These are phyloP conservation scores for Nyctereutes procyonoides DNA, from an alignment of 2,113 vertebrate species.

Conservation along the genomic window DNA sequence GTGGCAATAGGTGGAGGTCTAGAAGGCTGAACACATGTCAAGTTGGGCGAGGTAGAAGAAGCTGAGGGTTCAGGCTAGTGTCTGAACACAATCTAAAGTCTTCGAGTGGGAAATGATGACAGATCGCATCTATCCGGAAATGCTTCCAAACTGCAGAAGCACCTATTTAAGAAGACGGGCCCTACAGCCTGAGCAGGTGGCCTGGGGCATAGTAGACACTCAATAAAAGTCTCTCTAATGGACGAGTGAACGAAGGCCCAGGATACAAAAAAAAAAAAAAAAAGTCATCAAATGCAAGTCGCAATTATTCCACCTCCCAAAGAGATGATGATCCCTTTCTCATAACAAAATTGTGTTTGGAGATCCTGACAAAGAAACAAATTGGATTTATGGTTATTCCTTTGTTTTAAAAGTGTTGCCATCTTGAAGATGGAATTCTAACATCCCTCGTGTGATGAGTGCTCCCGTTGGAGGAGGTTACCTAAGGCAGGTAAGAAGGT, in stretches of 20 bases:
- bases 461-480: neutral
- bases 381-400: neutral
- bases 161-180: neutral
- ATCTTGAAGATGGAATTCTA: slow-evolving; percentile 20
- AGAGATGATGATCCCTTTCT: neutral
- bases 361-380: neutral
- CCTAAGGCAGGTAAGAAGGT: neutral
- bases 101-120: neutral
- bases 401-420: slow-evolving; percentile 48
- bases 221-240: neutral
- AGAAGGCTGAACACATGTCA: neutral
- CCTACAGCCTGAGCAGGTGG: no score
- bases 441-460: neutral
- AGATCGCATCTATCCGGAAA: neutral
- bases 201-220: neutral
- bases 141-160: neutral
- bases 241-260: accelerated
- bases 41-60: neutral
- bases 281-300: neutral
- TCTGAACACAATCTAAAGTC: neutral
- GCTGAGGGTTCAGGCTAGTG: neutral
- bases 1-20: neutral
- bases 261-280: neutral
- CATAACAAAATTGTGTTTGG: neutral
- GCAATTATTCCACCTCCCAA: neutral